A percentile compares a stretch with the other conserved stretches of the same genome.
These are phyloP conservation scores for Huso huso DNA, from an alignment of 2,797 vertebrate genomes.

Conservation along the genomic window DNA sequence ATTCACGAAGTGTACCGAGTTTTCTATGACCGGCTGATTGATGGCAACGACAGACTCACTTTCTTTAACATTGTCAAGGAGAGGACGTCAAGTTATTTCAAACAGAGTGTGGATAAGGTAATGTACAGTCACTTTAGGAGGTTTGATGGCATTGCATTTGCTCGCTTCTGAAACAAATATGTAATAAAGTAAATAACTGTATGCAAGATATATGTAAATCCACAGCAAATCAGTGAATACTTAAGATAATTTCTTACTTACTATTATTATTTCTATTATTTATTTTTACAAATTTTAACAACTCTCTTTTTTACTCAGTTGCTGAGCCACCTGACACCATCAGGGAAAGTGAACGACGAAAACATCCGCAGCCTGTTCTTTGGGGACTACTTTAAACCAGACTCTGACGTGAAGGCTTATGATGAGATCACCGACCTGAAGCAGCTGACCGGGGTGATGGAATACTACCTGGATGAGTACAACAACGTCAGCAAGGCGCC, in stretches of 20 bases:
- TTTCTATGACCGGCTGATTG: constrained; percentile 84
- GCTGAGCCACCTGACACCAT: constrained; percentile 66
- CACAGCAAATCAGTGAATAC: background rate
- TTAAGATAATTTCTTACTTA: too few species aligned
- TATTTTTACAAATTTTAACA: too few species aligned
- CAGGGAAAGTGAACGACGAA: constrained; percentile 68
- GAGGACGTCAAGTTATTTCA: constrained; percentile 70
- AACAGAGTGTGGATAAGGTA: constrained; percentile 78
- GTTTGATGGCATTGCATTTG: too few species aligned
- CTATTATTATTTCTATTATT: too few species aligned
- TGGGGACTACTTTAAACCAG: constrained; percentile 72
- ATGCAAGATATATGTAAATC: too few species aligned
- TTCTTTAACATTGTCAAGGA: constrained; percentile 81
- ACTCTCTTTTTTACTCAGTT: constrained; percentile 50
- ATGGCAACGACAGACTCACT: constrained; percentile 62
- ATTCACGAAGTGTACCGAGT: constrained; percentile 89
- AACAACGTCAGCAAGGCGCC: constrained; percentile 83
- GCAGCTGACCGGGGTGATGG: constrained; percentile 70
- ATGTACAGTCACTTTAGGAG: too few species aligned
- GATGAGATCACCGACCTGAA: constrained; percentile 79
- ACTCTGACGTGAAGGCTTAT: constrained; percentile 60
- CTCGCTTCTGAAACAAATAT: too few species aligned
- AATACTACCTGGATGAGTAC: constrained; percentile 80
- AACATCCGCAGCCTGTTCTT: constrained; percentile 81
- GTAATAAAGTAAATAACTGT: too few species aligned